Conservation (phyloP, 2,797 vertebrate genomes). For the Australoheros facetus region DNA sequence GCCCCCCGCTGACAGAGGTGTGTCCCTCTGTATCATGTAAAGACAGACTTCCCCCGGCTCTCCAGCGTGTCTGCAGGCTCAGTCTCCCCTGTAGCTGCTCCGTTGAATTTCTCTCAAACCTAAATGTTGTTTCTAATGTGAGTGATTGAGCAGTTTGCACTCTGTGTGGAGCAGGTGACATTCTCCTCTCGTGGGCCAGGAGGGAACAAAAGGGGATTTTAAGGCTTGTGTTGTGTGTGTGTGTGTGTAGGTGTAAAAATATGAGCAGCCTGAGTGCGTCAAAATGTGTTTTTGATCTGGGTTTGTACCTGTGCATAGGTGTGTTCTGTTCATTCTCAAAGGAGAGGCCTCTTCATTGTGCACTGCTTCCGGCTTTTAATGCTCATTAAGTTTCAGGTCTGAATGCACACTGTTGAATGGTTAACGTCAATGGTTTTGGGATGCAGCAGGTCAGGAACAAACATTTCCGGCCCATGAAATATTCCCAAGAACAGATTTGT, state of each 20-base stretch:
- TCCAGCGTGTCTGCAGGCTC: constrained; percentile 30
- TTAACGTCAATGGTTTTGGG: constrained; percentile 14
- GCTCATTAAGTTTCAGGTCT: constrained; percentile 6
- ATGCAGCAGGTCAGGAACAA: constrained; percentile 32
- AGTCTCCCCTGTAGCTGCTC: constrained; percentile 21
- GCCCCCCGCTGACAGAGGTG: constrained; percentile 60
- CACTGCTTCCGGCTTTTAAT: not conserved
- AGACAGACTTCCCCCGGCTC: constrained; percentile 52
- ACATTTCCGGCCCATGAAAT: constrained; percentile 11
- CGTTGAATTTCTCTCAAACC: constrained; percentile 34
- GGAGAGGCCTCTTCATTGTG: constrained; percentile 34
- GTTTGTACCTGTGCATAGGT: constrained; percentile 65
- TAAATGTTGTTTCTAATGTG: constrained; percentile 35
- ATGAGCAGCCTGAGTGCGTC: constrained; percentile 27
- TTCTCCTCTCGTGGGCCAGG: constrained; percentile 29
- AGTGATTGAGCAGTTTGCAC: constrained; percentile 20
- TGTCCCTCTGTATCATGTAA: constrained; percentile 45
- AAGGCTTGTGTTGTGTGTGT: constrained; percentile 13
- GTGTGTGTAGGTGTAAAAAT: constrained; percentile 6
- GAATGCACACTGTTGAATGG: constrained; percentile 35
- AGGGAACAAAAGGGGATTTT: constrained; percentile 59
- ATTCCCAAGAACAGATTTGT: constrained; percentile 17
- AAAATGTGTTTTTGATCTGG: constrained; percentile 45
- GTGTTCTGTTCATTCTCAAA: constrained; percentile 56
- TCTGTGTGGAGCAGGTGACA: constrained; percentile 52